A percentile compares a stretch with the other conserved stretches of the same genome.
Conservation (phyloP, 2,797 vertebrate genomes). For the Oryzias sinensis region DNA sequence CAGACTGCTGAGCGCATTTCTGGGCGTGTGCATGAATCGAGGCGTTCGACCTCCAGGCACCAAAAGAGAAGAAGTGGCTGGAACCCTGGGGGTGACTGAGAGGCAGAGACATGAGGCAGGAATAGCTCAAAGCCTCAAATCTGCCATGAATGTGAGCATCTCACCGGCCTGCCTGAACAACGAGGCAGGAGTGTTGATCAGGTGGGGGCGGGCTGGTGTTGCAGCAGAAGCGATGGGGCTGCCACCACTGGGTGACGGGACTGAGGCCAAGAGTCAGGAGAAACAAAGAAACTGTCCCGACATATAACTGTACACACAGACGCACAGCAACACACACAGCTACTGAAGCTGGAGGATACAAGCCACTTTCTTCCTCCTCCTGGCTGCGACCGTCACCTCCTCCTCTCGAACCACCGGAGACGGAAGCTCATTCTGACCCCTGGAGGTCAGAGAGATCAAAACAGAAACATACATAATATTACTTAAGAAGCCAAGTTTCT, state of each 20-base stretch:
- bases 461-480: not conserved
- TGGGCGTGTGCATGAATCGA: conserved; percentile 78
- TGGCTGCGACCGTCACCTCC: conserved; percentile 80
- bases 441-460: conserved; percentile 34
- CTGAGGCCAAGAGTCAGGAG: conserved; percentile 60
- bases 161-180: conserved; percentile 84
- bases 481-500: not conserved
- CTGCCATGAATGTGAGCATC: conserved; percentile 12
- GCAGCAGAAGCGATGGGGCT: conserved; percentile 56
- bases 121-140: not conserved
- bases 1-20: conserved; percentile 41
- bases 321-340: not conserved
- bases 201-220: conserved; percentile 74
- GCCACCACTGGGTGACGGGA: conserved; percentile 63
- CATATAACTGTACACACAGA: not conserved
- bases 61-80: conserved; percentile 84
- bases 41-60: conserved; percentile 81
- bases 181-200: conserved; percentile 81
- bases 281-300: conserved; percentile 10
- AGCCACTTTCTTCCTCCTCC: conserved; percentile 85
- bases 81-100: conserved; percentile 71
- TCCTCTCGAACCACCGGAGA: conserved; percentile 82
- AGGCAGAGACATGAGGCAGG: not conserved
- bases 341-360: conserved; percentile 83
- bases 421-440: conserved; percentile 73